These are phyloP conservation scores for Onychorhynchus coronatus DNA, from an alignment of 2,113 vertebrate genomes.

Conservation along the genomic window DNA sequence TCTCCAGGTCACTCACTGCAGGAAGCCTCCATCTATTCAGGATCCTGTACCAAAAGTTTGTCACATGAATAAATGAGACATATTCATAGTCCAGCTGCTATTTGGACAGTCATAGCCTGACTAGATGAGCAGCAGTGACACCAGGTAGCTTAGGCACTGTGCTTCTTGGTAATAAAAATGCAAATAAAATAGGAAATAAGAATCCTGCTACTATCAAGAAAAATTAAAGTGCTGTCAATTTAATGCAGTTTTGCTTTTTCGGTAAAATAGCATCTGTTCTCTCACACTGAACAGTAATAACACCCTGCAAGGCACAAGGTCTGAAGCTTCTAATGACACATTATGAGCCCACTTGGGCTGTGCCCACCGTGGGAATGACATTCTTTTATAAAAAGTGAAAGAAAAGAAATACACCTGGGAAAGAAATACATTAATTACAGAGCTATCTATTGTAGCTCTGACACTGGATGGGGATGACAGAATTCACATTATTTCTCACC, in stretches of 20 bases:
- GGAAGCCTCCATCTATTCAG: neutral
- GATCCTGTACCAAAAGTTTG: neutral
- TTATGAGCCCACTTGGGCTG: neutral
- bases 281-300: neutral
- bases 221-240: slow-evolving; percentile 49
- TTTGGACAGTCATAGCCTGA: slow-evolving; percentile 1
- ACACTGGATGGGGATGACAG: neutral
- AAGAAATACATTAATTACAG: neutral
- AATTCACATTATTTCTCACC: neutral
- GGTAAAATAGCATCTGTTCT: slow-evolving; percentile 26
- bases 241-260: slow-evolving; percentile 15
- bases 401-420: neutral
- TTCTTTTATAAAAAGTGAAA: neutral
- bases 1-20: neutral
- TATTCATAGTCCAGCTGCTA: slow-evolving; percentile 38
- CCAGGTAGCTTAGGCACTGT: neutral
- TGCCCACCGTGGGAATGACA: neutral
- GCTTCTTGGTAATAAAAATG: slow-evolving; percentile 28
- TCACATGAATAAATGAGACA: neutral
- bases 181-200: slow-evolving; percentile 43
- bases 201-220: slow-evolving; percentile 10
- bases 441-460: neutral
- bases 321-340: slow-evolving; percentile 8
- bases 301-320: slow-evolving; percentile 1
- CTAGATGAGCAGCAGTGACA: slow-evolving; percentile 7